phyloP scores from a whole-genome alignment of 1,140 invertebrate species.

The Teleopsis dalmanni region DNA sequence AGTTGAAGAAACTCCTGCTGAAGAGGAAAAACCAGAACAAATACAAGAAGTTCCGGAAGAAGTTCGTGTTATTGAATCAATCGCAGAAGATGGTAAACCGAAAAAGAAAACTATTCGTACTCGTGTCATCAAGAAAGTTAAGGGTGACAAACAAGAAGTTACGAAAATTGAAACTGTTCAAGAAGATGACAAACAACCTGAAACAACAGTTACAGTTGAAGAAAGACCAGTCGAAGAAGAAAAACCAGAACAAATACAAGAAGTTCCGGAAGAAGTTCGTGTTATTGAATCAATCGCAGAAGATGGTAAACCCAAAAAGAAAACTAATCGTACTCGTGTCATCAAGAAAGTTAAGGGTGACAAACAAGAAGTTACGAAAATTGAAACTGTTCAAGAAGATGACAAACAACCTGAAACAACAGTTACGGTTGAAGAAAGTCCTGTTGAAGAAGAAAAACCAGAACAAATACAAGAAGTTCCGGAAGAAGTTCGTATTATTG shows the following conservation, averaged over 20 bases:
- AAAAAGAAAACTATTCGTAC: conserved; percentile 30
- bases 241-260: background rate
- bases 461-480: conserved; percentile 35
- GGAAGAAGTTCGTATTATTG: conserved; percentile 23
- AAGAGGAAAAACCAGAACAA: background rate
- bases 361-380: conserved; percentile 13
- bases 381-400: conserved; percentile 11
- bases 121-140: conserved; percentile 25
- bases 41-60: conserved; percentile 5
- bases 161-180: conserved; percentile 22
- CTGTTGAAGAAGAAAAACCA: conserved; percentile 2
- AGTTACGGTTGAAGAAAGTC: conserved; percentile 12
- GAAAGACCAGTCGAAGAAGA: conserved; percentile 13
- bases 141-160: conserved; percentile 24
- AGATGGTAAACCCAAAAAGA: conserved; percentile 21
- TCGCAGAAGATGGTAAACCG: conserved; percentile 18
- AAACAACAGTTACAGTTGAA: conserved; percentile 9
- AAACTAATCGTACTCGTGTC: conserved; percentile 11
- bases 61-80: background rate
- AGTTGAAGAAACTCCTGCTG: conserved; percentile 12
- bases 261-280: conserved; percentile 16
- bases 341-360: conserved; percentile 15
- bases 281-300: conserved; percentile 23
- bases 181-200: conserved; percentile 16
- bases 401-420: conserved; percentile 20